phyloP scores from a whole-genome alignment of 1,140 invertebrate genomes.

The Copidosoma floridanum region DNA sequence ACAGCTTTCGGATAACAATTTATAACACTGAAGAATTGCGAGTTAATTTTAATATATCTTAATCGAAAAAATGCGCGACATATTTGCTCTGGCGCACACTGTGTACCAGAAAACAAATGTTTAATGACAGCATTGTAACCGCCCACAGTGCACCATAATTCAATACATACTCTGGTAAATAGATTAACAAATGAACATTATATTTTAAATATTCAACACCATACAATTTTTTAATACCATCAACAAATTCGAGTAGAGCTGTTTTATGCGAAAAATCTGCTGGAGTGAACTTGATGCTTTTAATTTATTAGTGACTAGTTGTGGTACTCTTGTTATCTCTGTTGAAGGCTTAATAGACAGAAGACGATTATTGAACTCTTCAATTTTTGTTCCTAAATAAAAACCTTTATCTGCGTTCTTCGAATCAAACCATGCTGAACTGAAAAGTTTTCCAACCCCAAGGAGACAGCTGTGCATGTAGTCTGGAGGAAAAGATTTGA shows the following conservation, averaged over 20 bases:
- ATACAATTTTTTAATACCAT: conserved; percentile 17
- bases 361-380: neutral
- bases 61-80: conserved; percentile 22
- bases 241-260: conserved; percentile 22
- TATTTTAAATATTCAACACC: conserved; percentile 22
- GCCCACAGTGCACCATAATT: conserved; percentile 17
- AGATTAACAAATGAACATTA: conserved; percentile 28
- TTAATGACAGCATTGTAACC: neutral
- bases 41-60: conserved; percentile 19
- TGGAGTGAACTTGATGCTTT: neutral
- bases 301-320: neutral
- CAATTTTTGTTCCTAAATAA: neutral
- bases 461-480: neutral
- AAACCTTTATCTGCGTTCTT: neutral
- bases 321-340: neutral
- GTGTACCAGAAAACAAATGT: neutral
- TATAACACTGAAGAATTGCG: conserved; percentile 5
- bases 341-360: neutral
- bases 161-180: conserved; percentile 16
- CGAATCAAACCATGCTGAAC: neutral
- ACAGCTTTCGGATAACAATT: conserved; percentile 15
- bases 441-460: neutral
- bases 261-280: neutral
- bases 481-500: neutral
- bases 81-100: conserved; percentile 14